Base-by-base conservation (phyloP, 1,140 invertebrate species). In the Drosophila rufa region DNA sequence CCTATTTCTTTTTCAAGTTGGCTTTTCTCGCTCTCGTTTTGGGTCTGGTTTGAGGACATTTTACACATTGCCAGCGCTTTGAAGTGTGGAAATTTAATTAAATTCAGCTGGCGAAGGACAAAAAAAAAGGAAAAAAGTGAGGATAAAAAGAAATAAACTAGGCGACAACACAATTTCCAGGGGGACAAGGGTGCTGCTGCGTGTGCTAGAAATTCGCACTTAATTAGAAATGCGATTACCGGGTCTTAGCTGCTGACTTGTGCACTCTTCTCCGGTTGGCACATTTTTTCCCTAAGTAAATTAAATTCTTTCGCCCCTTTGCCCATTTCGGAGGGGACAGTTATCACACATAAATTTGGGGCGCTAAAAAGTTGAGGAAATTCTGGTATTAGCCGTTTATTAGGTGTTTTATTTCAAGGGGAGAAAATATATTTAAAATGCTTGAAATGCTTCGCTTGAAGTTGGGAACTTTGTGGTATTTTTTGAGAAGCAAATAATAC, bases 51-150 rank as follows among this genome's bases (percentile, higher is more conserved):
- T 67, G 74, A 75, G 84, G 64, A 87, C 77, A 74, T 81, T 89
- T 90, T 84, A 71, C 84, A 81, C 85, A 89, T 90, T 90, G 75
- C 85, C 77, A 79, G 71, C 75, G 81, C 85, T 90, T 89, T 89
- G 85, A 89, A 89, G 85, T 89, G 85, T 79, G 56, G 81, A 89
- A 90, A 89, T 89, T 89, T 89, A 89, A 89, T 89, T 89, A 89
- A 89, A 89, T 89, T 90, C 81, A 85, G 74, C 85, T 89, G 42
- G 83, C 80, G 53, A 70, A 53, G 64, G 58, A 65, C 19, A 80
- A 83, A 30, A 86, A 25, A 25, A 25, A 25, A 25, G 2, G 3
- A 25, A 25, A 68, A 57, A 60, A 38, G 38, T 55, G 47, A 47
- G 46, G 42, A 46, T 48, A 60, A 43, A 75, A 65, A 66, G 76